phyloP scores from a whole-genome alignment of 2,888 invertebrate species.

The Cenopis cana region DNA sequence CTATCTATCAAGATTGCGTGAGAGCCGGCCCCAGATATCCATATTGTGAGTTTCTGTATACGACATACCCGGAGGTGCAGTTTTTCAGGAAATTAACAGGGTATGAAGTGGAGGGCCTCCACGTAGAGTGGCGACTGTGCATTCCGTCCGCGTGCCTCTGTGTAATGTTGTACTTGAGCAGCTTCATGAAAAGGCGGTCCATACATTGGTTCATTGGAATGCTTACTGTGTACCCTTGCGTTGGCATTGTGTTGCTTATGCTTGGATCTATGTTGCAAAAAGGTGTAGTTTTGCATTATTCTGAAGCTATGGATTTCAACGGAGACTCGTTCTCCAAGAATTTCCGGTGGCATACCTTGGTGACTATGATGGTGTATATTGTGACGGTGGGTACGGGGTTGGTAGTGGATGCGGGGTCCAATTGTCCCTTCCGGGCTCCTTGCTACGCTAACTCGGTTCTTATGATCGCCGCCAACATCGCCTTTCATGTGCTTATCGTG shows the following conservation, averaged over 20 bases:
- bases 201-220: slow-evolving; percentile 57
- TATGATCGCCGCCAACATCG: slow-evolving; percentile 55
- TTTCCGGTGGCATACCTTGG: slow-evolving; percentile 48
- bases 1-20: slow-evolving; percentile 69
- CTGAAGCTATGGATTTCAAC: slow-evolving; percentile 62
- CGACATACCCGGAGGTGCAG: slow-evolving; percentile 72
- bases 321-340: slow-evolving; percentile 57
- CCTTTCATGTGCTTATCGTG: slow-evolving; percentile 56
- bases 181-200: slow-evolving; percentile 61
- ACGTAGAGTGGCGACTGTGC: slow-evolving; percentile 68
- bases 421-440: slow-evolving; percentile 65
- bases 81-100: slow-evolving; percentile 63
- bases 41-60: slow-evolving; percentile 60
- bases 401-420: slow-evolving; percentile 62
- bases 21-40: slow-evolving; percentile 32
- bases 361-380: neutral
- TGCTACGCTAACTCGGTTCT: slow-evolving; percentile 69
- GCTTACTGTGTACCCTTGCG: slow-evolving; percentile 58
- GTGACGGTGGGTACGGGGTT: slow-evolving; percentile 67
- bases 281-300: slow-evolving; percentile 65
- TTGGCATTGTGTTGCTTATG: slow-evolving; percentile 59
- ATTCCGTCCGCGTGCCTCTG: slow-evolving; percentile 64
- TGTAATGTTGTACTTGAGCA: slow-evolving; percentile 58
- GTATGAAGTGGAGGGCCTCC: slow-evolving; percentile 49
- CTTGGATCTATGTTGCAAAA: slow-evolving; percentile 74